phyloP scores from a whole-genome alignment of 1,140 invertebrate species.

The Ceratosolen fusciceps region DNA sequence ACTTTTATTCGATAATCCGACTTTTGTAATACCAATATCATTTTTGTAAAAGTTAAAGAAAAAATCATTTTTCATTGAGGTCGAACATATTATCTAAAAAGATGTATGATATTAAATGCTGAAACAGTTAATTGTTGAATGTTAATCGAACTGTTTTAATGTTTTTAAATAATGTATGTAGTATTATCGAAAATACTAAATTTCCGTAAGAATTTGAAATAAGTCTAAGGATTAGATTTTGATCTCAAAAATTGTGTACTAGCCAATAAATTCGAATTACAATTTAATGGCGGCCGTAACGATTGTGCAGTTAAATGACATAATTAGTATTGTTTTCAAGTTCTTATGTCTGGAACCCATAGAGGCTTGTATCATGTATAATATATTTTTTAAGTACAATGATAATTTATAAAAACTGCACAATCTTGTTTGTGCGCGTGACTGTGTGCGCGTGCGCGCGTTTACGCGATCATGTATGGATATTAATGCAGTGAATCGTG shows the following conservation, averaged over 20 bases:
- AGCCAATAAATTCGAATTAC: not conserved
- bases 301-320: conserved; percentile 23
- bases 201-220: too few relatives aligned
- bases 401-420: too few relatives aligned
- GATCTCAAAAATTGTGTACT: conserved; percentile 11
- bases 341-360: conserved; percentile 6
- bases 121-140: conserved; percentile 1
- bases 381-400: conserved; percentile 1
- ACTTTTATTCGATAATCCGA: too few relatives aligned
- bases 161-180: not conserved
- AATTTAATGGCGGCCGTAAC: not conserved
- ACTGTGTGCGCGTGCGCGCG: too few relatives aligned
- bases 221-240: conserved; percentile 1
- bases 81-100: too few relatives aligned
- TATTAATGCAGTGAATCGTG: conserved; percentile 10
- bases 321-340: not conserved
- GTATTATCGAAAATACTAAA: not conserved
- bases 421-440: not conserved
- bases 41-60: not conserved
- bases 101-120: not conserved
- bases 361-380: conserved; percentile 28
- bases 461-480: not conserved
- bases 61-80: too few relatives aligned
- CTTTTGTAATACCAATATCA: too few relatives aligned
- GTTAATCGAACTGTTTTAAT: not conserved